phyloP scores from a whole-genome alignment of 2,113 vertebrate species.

The Gymnocephalus cernua region DNA sequence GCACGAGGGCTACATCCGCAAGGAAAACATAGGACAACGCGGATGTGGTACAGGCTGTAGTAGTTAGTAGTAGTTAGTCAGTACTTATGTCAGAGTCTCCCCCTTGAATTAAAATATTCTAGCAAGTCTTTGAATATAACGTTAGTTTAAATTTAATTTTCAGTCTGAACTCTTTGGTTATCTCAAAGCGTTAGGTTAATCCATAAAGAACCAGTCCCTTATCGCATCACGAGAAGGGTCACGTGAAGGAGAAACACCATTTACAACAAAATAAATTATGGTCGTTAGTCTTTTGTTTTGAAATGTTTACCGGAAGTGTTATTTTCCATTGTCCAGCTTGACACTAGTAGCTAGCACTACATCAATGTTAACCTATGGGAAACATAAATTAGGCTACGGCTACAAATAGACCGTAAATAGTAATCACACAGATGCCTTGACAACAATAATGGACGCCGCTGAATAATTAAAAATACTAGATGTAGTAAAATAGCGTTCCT shows the following conservation, averaged over 20 bases:
- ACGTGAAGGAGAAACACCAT: neutral
- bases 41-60: neutral
- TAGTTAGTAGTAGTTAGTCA: too few species aligned
- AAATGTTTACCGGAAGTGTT: conserved; percentile 37
- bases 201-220: neutral
- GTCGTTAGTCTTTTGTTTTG: conserved; percentile 39
- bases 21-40: conserved; percentile 63
- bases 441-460: neutral
- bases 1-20: conserved; percentile 78
- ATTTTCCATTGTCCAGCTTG: neutral
- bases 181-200: neutral
- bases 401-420: conserved; percentile 44
- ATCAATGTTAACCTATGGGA: conserved; percentile 44
- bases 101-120: neutral
- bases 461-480: neutral
- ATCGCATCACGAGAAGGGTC: neutral
- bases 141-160: too few species aligned
- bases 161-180: neutral
- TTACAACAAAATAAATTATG: too few species aligned
- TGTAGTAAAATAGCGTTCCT: neutral
- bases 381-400: conserved; percentile 52
- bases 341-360: neutral
- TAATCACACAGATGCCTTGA: neutral
- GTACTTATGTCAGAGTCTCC: too few species aligned
- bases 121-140: neutral